phyloP scores from a whole-genome alignment of 2,113 vertebrate genomes.

The Esox niger region DNA sequence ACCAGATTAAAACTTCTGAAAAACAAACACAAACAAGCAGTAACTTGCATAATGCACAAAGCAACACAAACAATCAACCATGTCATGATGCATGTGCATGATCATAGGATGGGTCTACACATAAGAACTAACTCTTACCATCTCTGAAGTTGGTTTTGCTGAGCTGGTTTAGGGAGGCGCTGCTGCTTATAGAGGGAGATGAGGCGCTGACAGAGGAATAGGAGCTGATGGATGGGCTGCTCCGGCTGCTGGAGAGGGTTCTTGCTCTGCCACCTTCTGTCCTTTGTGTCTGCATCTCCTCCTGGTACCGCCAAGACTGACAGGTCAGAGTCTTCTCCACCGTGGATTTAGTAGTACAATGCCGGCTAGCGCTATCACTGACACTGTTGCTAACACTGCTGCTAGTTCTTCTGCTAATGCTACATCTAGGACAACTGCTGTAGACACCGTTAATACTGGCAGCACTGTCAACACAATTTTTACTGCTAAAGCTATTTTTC shows the following conservation, averaged over 20 bases:
- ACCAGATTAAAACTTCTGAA: neutral
- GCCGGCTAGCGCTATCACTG: neutral
- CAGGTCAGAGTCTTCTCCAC: conserved; percentile 2
- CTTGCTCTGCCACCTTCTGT: neutral
- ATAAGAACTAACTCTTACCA: conserved; percentile 34
- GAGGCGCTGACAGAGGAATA: conserved; percentile 34
- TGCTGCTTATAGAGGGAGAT: conserved; percentile 46
- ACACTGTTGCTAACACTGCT: too few relatives aligned
- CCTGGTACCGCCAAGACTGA: neutral
- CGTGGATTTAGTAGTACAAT: neutral
- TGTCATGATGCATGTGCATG: neutral
- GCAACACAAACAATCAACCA: neutral
- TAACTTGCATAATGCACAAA: neutral
- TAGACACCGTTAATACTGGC: neutral
- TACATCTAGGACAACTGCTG: conserved; percentile 1
- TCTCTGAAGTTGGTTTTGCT: conserved; percentile 38
- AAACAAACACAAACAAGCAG: conserved; percentile 40
- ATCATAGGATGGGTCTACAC: neutral
- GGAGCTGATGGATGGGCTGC: conserved; percentile 56
- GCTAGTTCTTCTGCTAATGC: neutral
- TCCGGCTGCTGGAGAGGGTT: conserved; percentile 55
- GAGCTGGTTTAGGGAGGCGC: conserved; percentile 59
- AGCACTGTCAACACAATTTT: too few relatives aligned
- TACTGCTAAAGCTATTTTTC: too few relatives aligned
- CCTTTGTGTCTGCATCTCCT: neutral